These are phyloP conservation scores for Aproaerema taeniolella DNA, from an alignment of 2,888 invertebrate genomes.

Conservation along the genomic window DNA sequence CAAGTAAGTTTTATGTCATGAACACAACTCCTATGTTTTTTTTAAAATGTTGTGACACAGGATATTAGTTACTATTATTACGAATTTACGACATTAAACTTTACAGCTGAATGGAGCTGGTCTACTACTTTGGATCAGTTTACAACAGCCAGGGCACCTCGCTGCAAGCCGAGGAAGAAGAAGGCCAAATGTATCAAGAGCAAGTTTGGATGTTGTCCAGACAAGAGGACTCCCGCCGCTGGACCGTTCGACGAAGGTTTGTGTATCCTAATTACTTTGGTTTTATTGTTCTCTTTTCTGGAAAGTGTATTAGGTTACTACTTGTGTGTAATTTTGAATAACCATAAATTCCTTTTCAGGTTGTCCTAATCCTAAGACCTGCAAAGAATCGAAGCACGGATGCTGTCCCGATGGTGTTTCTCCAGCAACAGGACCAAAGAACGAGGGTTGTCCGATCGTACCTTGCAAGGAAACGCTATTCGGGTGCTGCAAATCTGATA, in stretches of 20 bases:
- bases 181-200: slow-evolving; percentile 77
- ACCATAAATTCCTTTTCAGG: too few relatives aligned
- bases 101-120: slow-evolving; percentile 67
- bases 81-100: background rate
- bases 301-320: too few relatives aligned
- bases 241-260: slow-evolving; percentile 91
- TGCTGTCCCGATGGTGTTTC: slow-evolving; percentile 92
- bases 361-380: slow-evolving; percentile 84
- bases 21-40: background rate
- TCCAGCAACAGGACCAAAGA: slow-evolving; percentile 82
- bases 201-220: slow-evolving; percentile 91
- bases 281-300: too few relatives aligned
- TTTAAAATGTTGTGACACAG: too few relatives aligned
- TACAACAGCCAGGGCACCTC: slow-evolving; percentile 61
- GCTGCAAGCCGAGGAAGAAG: slow-evolving; percentile 78
- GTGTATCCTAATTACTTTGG: too few relatives aligned
- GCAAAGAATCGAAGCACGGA: slow-evolving; percentile 84
- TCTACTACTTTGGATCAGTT: slow-evolving; percentile 72
- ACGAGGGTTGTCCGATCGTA: slow-evolving; percentile 85
- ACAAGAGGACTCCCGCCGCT: slow-evolving; percentile 84
- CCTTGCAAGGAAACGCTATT: slow-evolving; percentile 87
- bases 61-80: background rate
- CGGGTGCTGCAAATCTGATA: slow-evolving; percentile 89
- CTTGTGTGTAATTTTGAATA: too few relatives aligned
- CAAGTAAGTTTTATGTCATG: slow-evolving; percentile 17